Percentiles rank a stretch among this genome's conserved stretches.
phyloP scores from a whole-genome alignment of 1,140 invertebrate species.

The Ceratina japonica region DNA sequence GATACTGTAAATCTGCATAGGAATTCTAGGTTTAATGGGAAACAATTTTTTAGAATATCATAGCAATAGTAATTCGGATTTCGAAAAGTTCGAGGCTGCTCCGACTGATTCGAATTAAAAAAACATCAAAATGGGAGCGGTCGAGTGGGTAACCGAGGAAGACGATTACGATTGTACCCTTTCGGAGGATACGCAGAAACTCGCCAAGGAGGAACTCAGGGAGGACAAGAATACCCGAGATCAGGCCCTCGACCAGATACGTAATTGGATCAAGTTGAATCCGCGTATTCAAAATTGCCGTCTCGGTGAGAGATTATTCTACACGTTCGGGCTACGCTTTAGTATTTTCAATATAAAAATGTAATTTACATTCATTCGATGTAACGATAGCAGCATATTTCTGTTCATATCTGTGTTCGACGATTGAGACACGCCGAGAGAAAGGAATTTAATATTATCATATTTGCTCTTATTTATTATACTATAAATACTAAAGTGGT shows the following conservation, averaged over 20 bases:
- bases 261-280: slow-evolving; percentile 87
- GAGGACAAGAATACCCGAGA: slow-evolving; percentile 84
- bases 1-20: too few species aligned
- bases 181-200: slow-evolving; percentile 81
- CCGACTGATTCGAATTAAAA: neutral
- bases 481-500: too few species aligned
- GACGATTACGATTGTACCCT: slow-evolving; percentile 83
- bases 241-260: slow-evolving; percentile 84
- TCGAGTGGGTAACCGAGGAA: slow-evolving; percentile 79
- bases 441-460: too few species aligned
- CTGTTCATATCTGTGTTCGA: too few species aligned
- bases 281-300: slow-evolving; percentile 85
- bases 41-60: slow-evolving; percentile 1
- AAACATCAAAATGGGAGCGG: slow-evolving; percentile 63
- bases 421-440: too few species aligned
- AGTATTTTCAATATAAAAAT: too few species aligned
- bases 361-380: too few species aligned
- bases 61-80: neutral
- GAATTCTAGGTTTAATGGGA: too few species aligned
- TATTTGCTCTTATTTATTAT: too few species aligned
- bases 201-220: slow-evolving; percentile 85
- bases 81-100: neutral
- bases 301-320: slow-evolving; percentile 80
- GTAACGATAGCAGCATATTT: too few species aligned
- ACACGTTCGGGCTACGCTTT: neutral